Evolutionary conservation across 2,888 invertebrate species (phyloP).

Genomic region (Cantharis flavilabris): DNA sequence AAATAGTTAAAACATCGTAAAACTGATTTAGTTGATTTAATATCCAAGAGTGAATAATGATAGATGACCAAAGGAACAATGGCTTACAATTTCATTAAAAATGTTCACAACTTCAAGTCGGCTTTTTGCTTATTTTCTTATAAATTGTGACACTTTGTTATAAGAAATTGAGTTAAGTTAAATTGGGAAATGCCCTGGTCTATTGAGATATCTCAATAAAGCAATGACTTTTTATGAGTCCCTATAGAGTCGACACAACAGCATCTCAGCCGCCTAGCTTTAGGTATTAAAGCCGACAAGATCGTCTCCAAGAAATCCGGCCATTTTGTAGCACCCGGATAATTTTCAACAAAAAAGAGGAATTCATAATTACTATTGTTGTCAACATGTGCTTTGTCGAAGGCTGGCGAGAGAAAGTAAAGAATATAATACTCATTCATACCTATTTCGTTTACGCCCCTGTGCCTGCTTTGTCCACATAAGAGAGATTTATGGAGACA

Average conservation of each 20-base stretch:
- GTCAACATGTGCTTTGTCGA: constrained; percentile 31
- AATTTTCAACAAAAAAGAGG: constrained; percentile 28
- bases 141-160: neutral
- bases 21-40: neutral
- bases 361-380: constrained; percentile 32
- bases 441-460: constrained; percentile 33
- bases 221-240: constrained; percentile 44
- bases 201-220: constrained; percentile 40
- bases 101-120: neutral
- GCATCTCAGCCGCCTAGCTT: constrained; percentile 29
- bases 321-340: constrained; percentile 25
- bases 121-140: neutral
- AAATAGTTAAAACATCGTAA: neutral
- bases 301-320: constrained; percentile 31
- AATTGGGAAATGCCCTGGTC: constrained; percentile 30
- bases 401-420: constrained; percentile 21
- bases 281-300: constrained; percentile 27
- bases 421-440: constrained; percentile 25
- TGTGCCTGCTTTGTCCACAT: constrained; percentile 34
- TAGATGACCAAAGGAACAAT: neutral
- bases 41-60: neutral
- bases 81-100: neutral
- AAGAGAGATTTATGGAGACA: constrained; percentile 35
- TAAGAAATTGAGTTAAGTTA: constrained; percentile 16
- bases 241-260: constrained; percentile 38